These are phyloP conservation scores for Nomada hirtipes DNA, from an alignment of 2,888 invertebrate species.

Conservation along the genomic window DNA sequence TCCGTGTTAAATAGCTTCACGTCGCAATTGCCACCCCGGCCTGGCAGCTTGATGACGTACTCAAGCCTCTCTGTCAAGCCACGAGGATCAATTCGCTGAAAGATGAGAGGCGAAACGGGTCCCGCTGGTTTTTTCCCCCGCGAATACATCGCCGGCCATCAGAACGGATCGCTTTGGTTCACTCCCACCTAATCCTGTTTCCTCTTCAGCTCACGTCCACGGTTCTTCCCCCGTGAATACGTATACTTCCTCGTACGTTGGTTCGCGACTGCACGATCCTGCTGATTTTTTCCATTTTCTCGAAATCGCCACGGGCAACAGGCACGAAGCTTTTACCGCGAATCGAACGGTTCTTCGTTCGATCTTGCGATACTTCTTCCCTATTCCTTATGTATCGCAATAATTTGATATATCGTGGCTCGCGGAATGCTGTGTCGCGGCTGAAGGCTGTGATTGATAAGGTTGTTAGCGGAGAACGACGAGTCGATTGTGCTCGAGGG, in stretches of 20 bases:
- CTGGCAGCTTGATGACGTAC: constrained; percentile 37
- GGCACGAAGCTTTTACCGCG: constrained; percentile 1
- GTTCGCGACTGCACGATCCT: neutral
- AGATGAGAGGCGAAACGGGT: constrained; percentile 37
- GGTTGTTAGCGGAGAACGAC: neutral
- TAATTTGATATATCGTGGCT: neutral
- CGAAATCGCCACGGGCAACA: constrained; percentile 6
- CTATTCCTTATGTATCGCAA: neutral
- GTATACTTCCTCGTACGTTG: constrained; percentile 44
- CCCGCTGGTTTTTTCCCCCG: constrained; percentile 26
- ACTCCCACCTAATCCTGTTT: constrained; percentile 40
- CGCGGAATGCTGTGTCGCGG: neutral
- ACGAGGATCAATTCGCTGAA: constrained; percentile 25
- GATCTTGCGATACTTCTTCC: neutral
- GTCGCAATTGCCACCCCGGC: constrained; percentile 29
- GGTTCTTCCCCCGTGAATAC: constrained; percentile 38
- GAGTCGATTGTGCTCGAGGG: neutral
- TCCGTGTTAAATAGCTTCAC: constrained; percentile 1
- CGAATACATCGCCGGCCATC: neutral
- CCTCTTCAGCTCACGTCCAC: constrained; percentile 41
- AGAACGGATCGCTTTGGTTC: constrained; percentile 23
- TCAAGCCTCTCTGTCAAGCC: constrained; percentile 38
- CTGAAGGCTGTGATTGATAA: neutral
- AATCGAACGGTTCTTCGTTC: constrained; percentile 3
- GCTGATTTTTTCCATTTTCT: constrained; percentile 31